A percentile compares a stretch with the other conserved stretches of the same genome.
These are phyloP conservation scores for Gila orcuttii DNA, from an alignment of 2,113 vertebrate genomes.

Conservation along the genomic window DNA sequence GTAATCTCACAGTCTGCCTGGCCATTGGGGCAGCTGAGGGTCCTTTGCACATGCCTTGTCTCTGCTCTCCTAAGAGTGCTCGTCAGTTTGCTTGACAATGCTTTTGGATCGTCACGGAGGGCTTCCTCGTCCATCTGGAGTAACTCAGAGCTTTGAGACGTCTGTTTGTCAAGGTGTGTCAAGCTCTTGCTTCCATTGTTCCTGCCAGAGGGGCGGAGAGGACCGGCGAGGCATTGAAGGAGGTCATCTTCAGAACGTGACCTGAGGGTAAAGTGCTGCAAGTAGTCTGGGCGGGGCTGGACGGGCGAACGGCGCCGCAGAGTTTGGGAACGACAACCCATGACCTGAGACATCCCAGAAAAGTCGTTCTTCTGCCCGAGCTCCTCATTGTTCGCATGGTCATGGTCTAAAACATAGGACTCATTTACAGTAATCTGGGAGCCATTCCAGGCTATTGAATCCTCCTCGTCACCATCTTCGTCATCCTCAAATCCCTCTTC, in stretches of 20 bases:
- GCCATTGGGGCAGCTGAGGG: slow-evolving; percentile 25
- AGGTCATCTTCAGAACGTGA: slow-evolving; percentile 92
- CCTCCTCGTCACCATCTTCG: slow-evolving; percentile 63
- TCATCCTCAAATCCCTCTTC: slow-evolving; percentile 59
- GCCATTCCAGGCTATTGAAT: slow-evolving; percentile 60
- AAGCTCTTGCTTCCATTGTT: slow-evolving; percentile 76
- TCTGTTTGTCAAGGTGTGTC: slow-evolving; percentile 70
- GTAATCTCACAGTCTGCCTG: slow-evolving; percentile 52
- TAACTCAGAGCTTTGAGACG: slow-evolving; percentile 43
- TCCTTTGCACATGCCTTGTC: slow-evolving; percentile 38
- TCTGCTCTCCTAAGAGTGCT: slow-evolving; percentile 59
- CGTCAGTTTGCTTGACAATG: slow-evolving; percentile 59
- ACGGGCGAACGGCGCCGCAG: slow-evolving; percentile 79
- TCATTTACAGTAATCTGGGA: slow-evolving; percentile 56
- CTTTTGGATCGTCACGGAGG: background rate
- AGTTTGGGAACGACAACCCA: slow-evolving; percentile 69
- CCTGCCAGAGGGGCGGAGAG: background rate
- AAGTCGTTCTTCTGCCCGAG: slow-evolving; percentile 8
- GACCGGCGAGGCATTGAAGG: slow-evolving; percentile 72
- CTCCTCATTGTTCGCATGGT: slow-evolving; percentile 19
- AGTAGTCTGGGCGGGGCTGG: slow-evolving; percentile 73
- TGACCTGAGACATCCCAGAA: slow-evolving; percentile 54
- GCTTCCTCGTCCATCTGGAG: slow-evolving; percentile 35
- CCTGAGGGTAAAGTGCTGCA: slow-evolving; percentile 71
- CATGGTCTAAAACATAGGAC: slow-evolving; percentile 17